phyloP scores from a whole-genome alignment of 2,113 vertebrate genomes.

The Etia nguti region DNA sequence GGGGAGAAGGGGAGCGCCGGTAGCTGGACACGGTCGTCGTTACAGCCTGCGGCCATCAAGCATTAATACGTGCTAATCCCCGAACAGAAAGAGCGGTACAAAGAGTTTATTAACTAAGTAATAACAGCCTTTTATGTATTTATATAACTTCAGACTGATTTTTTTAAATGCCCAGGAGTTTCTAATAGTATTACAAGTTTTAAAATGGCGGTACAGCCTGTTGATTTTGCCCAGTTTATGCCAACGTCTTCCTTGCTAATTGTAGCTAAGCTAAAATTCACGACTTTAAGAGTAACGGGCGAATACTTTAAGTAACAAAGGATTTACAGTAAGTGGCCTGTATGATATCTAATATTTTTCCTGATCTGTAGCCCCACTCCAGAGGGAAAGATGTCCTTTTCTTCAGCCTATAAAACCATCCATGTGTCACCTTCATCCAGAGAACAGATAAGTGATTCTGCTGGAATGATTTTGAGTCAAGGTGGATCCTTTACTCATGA shows the following conservation, averaged over 20 bases:
- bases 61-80: neutral
- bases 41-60: neutral
- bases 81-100: neutral
- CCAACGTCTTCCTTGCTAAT: neutral
- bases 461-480: conserved; percentile 12
- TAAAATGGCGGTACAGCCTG: neutral
- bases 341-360: neutral
- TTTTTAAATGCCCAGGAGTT: neutral
- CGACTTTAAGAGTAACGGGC: neutral
- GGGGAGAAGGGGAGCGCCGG: neutral
- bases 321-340: neutral
- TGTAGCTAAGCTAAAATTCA: neutral
- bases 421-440: neutral
- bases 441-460: conserved; percentile 7
- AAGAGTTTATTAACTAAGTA: neutral
- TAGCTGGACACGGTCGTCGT: neutral
- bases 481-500: conserved; percentile 52
- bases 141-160: neutral
- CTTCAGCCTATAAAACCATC: conserved; percentile 1
- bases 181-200: neutral
- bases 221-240: neutral
- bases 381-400: conserved; percentile 36
- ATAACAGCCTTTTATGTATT: neutral
- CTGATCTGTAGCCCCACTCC: neutral
- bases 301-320: neutral